Evolutionary conservation across 2,888 invertebrate genomes (phyloP).

Genomic region (Ormyrus pomaceus): DNA sequence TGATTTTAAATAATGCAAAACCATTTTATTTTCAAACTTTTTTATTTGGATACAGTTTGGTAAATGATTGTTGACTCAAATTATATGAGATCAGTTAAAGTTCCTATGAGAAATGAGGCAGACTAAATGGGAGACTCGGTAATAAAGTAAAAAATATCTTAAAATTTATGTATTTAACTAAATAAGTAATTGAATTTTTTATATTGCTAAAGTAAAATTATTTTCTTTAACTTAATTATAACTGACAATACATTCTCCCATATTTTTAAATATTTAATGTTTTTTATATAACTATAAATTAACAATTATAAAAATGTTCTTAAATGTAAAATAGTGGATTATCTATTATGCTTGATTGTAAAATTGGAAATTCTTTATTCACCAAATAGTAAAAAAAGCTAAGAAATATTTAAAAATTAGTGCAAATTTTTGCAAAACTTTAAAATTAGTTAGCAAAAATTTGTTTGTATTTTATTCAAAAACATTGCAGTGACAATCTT

Average conservation of each 20-base stretch:
- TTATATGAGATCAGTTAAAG: conserved; percentile 1
- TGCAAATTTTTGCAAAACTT: conserved; percentile 36
- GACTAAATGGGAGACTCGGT: too few species aligned
- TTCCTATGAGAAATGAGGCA: too few species aligned
- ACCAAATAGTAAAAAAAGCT: conserved; percentile 30
- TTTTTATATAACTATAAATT: conserved; percentile 22
- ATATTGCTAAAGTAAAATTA: not conserved
- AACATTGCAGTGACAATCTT: too few species aligned
- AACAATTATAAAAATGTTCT: conserved; percentile 11
- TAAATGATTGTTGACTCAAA: not conserved
- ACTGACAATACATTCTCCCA: not conserved
- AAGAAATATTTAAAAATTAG: conserved; percentile 26
- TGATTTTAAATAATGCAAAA: conserved; percentile 4
- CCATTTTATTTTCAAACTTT: not conserved
- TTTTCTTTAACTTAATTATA: not conserved
- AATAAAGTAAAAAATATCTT: too few species aligned
- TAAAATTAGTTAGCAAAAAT: conserved; percentile 19
- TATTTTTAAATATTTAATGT: too few species aligned
- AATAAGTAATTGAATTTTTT: not conserved
- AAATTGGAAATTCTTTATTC: conserved; percentile 6
- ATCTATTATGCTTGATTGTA: conserved; percentile 5
- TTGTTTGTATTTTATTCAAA: not conserved
- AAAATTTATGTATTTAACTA: too few species aligned
- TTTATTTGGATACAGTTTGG: not conserved
- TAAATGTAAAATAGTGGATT: conserved; percentile 14